phyloP scores from a whole-genome alignment of 2,797 vertebrate genomes.

The Ptychadena robeensis region DNA sequence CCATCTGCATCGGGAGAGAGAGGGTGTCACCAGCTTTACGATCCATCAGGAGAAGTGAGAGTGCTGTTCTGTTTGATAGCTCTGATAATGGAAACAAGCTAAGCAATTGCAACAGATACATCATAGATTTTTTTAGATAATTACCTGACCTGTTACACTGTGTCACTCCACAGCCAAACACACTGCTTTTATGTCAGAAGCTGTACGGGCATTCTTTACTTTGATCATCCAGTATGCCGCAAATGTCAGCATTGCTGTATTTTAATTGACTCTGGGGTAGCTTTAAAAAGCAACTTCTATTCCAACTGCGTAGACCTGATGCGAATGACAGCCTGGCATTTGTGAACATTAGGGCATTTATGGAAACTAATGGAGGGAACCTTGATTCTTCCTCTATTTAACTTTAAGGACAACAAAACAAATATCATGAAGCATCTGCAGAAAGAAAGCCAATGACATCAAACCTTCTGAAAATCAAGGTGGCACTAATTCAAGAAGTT shows the following conservation, averaged over 20 bases:
- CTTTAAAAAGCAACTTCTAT: conserved; percentile 75
- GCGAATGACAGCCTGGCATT: conserved; percentile 75
- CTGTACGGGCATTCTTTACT: conserved; percentile 75
- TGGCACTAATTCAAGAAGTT: not conserved
- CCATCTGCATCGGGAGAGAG: conserved; percentile 73
- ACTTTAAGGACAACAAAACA: conserved; percentile 17
- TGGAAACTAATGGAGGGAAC: conserved; percentile 66
- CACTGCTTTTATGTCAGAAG: conserved; percentile 75
- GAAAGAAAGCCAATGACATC: not conserved
- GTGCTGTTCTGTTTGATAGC: conserved; percentile 73
- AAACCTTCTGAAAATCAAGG: not conserved
- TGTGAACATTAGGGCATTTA: conserved; percentile 69
- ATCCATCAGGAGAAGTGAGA: conserved; percentile 72
- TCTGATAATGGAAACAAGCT: conserved; percentile 78
- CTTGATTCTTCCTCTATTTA: conserved; percentile 57
- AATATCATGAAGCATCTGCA: not conserved
- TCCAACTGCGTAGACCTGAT: conserved; percentile 70
- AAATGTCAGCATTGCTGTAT: conserved; percentile 79
- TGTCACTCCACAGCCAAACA: conserved; percentile 78
- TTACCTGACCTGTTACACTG: conserved; percentile 84
- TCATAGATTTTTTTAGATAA: conserved; percentile 79
- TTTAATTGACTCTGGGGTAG: conserved; percentile 83
- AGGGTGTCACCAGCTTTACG: conserved; percentile 73
- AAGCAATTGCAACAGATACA: conserved; percentile 77
- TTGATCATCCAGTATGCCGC: conserved; percentile 76